These are phyloP conservation scores for Otus sunia DNA, from an alignment of 2,113 vertebrate species.

Conservation along the genomic window DNA sequence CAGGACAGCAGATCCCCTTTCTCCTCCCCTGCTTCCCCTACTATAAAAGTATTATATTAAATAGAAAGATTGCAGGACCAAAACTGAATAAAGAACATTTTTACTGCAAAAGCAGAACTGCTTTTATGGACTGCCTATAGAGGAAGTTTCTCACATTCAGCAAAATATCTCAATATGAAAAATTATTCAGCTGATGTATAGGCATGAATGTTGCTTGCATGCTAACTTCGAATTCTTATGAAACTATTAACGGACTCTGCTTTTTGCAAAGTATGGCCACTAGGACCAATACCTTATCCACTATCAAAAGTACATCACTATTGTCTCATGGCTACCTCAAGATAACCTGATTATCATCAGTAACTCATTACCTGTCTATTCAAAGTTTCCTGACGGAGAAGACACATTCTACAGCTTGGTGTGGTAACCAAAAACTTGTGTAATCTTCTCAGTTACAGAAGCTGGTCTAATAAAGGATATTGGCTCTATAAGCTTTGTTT, in stretches of 20 bases:
- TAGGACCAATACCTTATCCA: not conserved
- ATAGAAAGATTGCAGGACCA: not conserved
- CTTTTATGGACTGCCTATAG: not conserved
- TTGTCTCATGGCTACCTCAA: not conserved
- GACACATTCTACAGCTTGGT: not conserved
- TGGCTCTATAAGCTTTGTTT: not conserved
- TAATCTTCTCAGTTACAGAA: not conserved
- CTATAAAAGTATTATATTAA: not conserved
- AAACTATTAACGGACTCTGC: not conserved
- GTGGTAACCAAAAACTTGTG: not conserved
- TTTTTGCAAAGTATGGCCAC: not conserved
- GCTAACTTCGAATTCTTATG: not conserved
- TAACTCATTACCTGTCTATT: not conserved
- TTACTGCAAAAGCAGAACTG: not conserved
- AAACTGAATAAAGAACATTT: not conserved
- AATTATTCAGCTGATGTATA: not conserved
- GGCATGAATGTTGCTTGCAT: not conserved
- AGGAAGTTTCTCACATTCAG: not conserved
- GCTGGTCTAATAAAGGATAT: not conserved
- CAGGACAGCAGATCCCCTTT: not conserved
- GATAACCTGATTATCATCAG: not conserved
- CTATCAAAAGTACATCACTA: not conserved
- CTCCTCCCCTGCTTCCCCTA: not conserved
- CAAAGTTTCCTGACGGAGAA: not conserved
- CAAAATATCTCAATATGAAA: not conserved